Conservation (phyloP, 2,888 invertebrate species). For the Perdita meconis region DNA sequence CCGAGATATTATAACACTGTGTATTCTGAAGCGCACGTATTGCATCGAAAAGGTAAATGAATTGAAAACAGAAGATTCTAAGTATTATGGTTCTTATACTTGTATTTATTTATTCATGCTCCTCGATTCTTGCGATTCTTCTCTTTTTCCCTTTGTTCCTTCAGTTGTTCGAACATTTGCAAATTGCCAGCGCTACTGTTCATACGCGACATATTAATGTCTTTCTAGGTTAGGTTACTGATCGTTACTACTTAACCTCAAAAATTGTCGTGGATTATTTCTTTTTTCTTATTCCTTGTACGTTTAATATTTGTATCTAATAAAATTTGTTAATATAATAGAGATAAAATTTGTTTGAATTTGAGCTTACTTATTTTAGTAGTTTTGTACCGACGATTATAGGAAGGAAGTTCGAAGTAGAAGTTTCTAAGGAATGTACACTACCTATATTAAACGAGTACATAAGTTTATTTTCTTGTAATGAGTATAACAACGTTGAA, state of each 20-base stretch:
- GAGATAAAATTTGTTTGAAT: not conserved
- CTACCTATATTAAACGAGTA: not conserved
- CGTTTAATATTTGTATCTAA: not conserved
- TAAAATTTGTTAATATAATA: not conserved
- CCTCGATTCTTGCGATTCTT: not conserved
- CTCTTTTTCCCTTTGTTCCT: not conserved
- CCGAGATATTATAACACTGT: slow-evolving; percentile 54
- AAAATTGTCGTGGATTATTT: slow-evolving; percentile 43
- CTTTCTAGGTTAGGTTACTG: slow-evolving; percentile 63
- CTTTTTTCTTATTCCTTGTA: not conserved
- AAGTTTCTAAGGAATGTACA: not conserved
- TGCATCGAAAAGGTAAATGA: slow-evolving; percentile 37
- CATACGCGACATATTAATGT: slow-evolving; percentile 10
- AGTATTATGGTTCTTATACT: not conserved
- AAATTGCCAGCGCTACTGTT: slow-evolving; percentile 22
- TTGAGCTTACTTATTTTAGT: not conserved
- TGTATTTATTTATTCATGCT: not conserved
- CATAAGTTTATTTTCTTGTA: slow-evolving; percentile 2
- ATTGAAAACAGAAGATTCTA: slow-evolving; percentile 10
- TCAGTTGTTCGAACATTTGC: not conserved
- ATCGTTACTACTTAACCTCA: slow-evolving; percentile 65
- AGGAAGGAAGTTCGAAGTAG: not conserved
- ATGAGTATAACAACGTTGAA: not conserved
- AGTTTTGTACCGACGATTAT: not conserved
- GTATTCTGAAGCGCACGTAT: slow-evolving; percentile 56